phyloP scores from a whole-genome alignment of 2,797 vertebrate species.

The Gymnocypris eckloni region DNA sequence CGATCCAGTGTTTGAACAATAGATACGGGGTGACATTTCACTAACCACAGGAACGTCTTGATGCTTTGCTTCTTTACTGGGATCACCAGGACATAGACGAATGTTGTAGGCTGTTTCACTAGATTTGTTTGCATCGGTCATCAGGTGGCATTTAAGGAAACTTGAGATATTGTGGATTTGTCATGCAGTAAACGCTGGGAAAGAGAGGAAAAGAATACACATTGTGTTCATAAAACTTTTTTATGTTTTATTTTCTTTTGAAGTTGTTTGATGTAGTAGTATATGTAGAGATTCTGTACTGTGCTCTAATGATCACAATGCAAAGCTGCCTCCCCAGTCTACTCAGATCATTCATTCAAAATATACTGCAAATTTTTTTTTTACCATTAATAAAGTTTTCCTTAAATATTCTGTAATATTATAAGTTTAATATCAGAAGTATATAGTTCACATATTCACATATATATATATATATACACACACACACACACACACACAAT shows the following conservation, averaged over 20 bases:
- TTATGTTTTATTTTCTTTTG: background rate
- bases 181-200: background rate
- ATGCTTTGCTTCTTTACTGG: background rate
- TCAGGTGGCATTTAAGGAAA: conserved; percentile 12
- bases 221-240: background rate
- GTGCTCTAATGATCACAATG: conserved; percentile 2
- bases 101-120: background rate
- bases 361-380: background rate
- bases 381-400: no score
- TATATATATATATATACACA: no score
- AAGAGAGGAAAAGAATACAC: no score
- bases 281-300: background rate
- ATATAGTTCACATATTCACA: no score
- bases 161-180: background rate
- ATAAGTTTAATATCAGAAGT: no score
- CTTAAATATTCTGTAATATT: no score
- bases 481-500: no score
- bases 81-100: conserved; percentile 1
- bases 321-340: background rate
- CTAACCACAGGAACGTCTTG: conserved; percentile 1
- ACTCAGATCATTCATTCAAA: background rate
- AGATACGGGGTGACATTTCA: conserved; percentile 36
- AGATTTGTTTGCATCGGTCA: conserved; percentile 11
- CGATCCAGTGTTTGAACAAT: conserved; percentile 28
- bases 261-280: background rate